Base-by-base conservation (phyloP, 2,113 vertebrate species). In the Climacteris rufus region DNA sequence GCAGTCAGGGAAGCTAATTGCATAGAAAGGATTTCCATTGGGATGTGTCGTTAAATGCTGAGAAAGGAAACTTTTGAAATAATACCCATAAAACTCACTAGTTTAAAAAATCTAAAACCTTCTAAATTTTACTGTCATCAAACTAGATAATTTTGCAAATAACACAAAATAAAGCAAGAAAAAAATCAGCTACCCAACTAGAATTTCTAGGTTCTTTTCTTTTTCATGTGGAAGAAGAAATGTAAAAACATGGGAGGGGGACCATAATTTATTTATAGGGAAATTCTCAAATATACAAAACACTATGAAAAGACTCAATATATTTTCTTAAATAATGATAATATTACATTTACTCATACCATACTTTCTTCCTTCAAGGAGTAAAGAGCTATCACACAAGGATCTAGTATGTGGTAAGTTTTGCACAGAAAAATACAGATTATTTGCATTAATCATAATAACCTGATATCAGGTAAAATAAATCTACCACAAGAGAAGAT, bases 1-100 rank as follows among this genome's bases (percentile, higher is more conserved):
- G 53, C 31, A 87, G 44, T 81, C 49, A 93, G 28, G 39, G 70
- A 89, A 76, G 52, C 25, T 96, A 95, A 90, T 75, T 87, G 8
- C 52, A 71, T 63, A 71, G 37, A 53, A 66, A 50, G 19, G 53
- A 77, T 80, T 90, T 94, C 65, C 31, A 71, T 0, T 47, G 42
- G 70, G n/a, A 11, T 63, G 23, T 52, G 33, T 65, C 28, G 82
- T 87, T 63, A 84, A 83, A 47, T 24, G 3, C 25, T 61, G n/a
- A 35, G 47, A 27, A 80, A 89, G n/a, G 7, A 78, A 64, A 54
- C 17, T 90, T 95, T 86, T 56, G 49, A 91, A 85, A 93, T 76
- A 81, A 50, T 14, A 45, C 16, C 23, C 54, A 53, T 75, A 79
- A 86, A 86, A 88, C 4, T 74, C 45, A 70, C 7, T 50, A n/a